phyloP scores from a whole-genome alignment of 2,797 vertebrate species.

The Sitta carolinensis region DNA sequence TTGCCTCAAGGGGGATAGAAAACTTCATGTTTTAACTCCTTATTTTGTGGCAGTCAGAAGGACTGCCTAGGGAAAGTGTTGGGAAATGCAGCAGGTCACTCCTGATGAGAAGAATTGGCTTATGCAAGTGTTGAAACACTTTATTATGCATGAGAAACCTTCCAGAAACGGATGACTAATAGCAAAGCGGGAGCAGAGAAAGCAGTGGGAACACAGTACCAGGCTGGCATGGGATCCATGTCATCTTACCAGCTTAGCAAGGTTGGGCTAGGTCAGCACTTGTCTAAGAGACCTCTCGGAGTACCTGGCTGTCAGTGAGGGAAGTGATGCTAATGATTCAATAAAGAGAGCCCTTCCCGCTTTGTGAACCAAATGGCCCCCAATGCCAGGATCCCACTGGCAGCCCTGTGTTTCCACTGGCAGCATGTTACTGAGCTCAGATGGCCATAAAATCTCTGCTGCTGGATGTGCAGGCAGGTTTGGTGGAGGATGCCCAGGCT shows the following conservation, averaged over 20 bases:
- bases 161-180: constrained; percentile 67
- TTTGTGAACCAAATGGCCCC: constrained; percentile 2
- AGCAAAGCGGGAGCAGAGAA: constrained; percentile 35
- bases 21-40: constrained; percentile 26
- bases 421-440: not conserved
- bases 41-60: not conserved
- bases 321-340: constrained; percentile 66
- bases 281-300: constrained; percentile 58
- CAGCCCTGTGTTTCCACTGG: not conserved
- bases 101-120: constrained; percentile 41
- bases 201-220: constrained; percentile 45
- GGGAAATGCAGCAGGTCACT: constrained; percentile 58
- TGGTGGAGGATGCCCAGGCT: not conserved
- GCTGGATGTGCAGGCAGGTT: not conserved
- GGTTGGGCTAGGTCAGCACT: constrained; percentile 67
- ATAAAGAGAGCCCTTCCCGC: constrained; percentile 59
- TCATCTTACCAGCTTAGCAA: constrained; percentile 66
- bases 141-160: constrained; percentile 66
- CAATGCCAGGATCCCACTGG: not conserved
- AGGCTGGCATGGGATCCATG: constrained; percentile 55
- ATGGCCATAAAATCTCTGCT: not conserved
- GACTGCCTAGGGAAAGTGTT: constrained; percentile 56
- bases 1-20: constrained; percentile 56
- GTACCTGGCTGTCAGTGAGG: constrained; percentile 53
- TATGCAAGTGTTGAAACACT: constrained; percentile 46